A percentile compares a stretch with the other conserved stretches of the same genome.
Evolutionary conservation across 2,797 vertebrate species (phyloP).

Genomic region (Pampus argenteus): DNA sequence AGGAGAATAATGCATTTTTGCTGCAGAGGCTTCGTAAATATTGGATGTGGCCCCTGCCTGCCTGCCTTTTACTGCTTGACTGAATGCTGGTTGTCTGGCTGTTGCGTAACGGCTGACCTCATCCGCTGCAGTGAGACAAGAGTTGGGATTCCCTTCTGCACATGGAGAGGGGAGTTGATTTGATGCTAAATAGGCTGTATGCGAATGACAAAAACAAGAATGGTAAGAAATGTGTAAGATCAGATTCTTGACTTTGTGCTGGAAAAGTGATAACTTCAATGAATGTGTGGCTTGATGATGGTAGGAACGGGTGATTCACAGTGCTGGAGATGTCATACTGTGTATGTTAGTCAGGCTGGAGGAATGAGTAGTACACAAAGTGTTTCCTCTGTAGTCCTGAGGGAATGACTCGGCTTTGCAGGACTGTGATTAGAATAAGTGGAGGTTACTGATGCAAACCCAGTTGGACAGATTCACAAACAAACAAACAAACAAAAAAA

Average conservation of each 20-base stretch:
- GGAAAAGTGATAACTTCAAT: conserved; percentile 10
- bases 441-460: conserved; percentile 47
- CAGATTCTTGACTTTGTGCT: conserved; percentile 16
- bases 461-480: conserved; percentile 57
- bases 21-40: conserved; percentile 80
- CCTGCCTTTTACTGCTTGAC: conserved; percentile 46
- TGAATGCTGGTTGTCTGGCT: conserved; percentile 64
- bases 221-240: conserved; percentile 7
- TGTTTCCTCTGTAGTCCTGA: conserved; percentile 38
- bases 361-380: conserved; percentile 35
- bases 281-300: conserved; percentile 16
- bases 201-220: conserved; percentile 13
- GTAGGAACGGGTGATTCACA: conserved; percentile 25
- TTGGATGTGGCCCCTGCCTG: conserved; percentile 68
- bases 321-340: conserved; percentile 17
- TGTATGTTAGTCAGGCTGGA: conserved; percentile 7
- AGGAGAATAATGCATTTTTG: conserved; percentile 69
- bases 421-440: conserved; percentile 34
- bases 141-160: conserved; percentile 84
- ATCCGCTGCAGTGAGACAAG: conserved; percentile 77
- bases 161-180: conserved; percentile 25
- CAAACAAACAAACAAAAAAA: conserved; percentile 32
- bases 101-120: conserved; percentile 80
- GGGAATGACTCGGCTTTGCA: conserved; percentile 52
- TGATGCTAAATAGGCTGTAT: conserved; percentile 5